Conservation (phyloP, 2,888 invertebrate genomes). For the Dilophus febrilis region DNA sequence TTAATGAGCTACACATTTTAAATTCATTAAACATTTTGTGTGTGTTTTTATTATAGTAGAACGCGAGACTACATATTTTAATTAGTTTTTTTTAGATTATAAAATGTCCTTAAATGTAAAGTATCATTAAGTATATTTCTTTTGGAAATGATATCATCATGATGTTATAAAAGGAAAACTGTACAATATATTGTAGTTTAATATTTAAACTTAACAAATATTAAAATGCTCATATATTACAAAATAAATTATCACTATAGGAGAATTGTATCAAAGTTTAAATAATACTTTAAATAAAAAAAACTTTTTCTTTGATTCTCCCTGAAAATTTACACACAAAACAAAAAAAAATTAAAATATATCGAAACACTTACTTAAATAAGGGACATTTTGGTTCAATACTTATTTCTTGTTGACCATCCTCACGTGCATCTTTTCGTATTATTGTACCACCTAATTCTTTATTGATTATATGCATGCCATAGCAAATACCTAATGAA, state of each 20-base stretch:
- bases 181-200: constrained; percentile 27
- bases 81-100: no score
- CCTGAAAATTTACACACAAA: not conserved
- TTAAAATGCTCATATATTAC: constrained; percentile 20
- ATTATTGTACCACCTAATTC: constrained; percentile 88
- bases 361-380: constrained; percentile 79
- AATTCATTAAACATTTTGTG: no score
- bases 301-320: constrained; percentile 9
- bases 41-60: no score
- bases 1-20: no score
- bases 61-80: no score
- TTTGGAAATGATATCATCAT: no score
- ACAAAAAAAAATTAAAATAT: no score
- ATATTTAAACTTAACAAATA: constrained; percentile 15
- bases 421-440: constrained; percentile 76
- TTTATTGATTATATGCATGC: constrained; percentile 98
- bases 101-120: no score
- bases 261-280: constrained; percentile 27
- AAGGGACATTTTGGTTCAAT: constrained; percentile 76
- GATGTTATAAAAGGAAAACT: no score
- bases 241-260: constrained; percentile 14
- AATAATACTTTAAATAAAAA: constrained; percentile 6
- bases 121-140: no score
- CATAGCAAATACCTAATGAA: constrained; percentile 85
- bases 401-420: constrained; percentile 81